Base-by-base conservation (phyloP, 2,113 vertebrate species). In the Ceyx melanurus region DNA sequence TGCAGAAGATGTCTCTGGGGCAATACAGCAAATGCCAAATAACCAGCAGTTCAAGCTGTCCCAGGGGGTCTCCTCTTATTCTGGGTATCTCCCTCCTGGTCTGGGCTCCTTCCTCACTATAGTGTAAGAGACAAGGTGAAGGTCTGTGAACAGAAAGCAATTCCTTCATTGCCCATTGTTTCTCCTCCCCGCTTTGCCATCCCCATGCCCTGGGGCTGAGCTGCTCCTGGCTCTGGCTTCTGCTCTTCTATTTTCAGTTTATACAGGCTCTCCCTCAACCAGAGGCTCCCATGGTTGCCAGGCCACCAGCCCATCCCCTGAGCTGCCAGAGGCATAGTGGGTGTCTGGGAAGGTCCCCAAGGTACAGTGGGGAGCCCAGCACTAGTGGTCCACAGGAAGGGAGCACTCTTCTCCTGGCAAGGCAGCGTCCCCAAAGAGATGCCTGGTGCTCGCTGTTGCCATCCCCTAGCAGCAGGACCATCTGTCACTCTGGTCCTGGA, bases 151-250 rank as follows among this genome's bases (percentile, higher is more conserved):
- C 29, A 75, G 61, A 66, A 90, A 85, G 15, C 21, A 62, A 74
- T 31, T 65, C 73, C 58, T 84, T 18, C 40, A 9, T 37, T 3
- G 8, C 29, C 45, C 29, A 19, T 37, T 2, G 1, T 0, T 0
- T 33, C 43, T 66, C 37, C 35, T 45, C 15, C 26, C 28, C 37
- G 23, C 37, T 26, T 58, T 53, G 21, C n/a, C 22, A 26, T 60
- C 53, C 45, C 26, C 1, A 0, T 66, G 68, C 31, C 67, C 35
- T 1, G 2, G 33, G 25, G 33, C 37, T 53, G 54, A 61, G 54
- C 31, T 31, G 17, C 40, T 87, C 20, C 43, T 51, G 76, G 35
- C 35, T 80, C 43, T 73, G 58, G 51, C 60, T 58, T 53, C 61
- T n/a, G 53, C 53, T 60, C 45, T 88, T n/a, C 40, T 4, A 22